Evolutionary conservation across 2,113 vertebrate species (phyloP), one percentile per base, ranked within the genome.

Genomic region (Podarcis muralis): DNA sequence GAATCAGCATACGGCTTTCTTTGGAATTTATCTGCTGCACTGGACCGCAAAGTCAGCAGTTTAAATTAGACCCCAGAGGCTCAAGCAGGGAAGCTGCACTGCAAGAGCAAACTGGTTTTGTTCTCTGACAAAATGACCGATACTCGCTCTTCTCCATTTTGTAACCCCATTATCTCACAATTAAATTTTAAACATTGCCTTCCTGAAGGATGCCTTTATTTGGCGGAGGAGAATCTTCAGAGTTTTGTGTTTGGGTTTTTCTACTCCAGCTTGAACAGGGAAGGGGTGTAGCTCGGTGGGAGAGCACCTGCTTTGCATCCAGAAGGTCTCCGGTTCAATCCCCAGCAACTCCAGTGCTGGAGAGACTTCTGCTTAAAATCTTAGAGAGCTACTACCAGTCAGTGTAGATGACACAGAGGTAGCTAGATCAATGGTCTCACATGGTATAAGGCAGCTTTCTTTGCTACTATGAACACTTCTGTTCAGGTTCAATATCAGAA

Each of bases 141-240:
- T 18, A 35, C 85, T 74, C 1, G 5, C 83, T 86, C 62, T 75
- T n/a, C 75, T 72, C 43, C 69, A 30, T 74, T 11, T 35, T 59
- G 71, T 37, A 74, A 84, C 30, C 23, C 3, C 71, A 30, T 68
- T 91, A 88, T 76, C 86, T 83, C 90, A 81, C 53, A 22, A 93
- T 4, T 69, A 76, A 27, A 62, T 43, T 85, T 91, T 92, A 84
- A 93, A 90, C 89, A 71, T 48, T 57, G 11, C 75, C 87, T 82
- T 68, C 81, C 82, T 88, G 32, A 15, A 16, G 5, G 48, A 57
- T 88, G 84, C 13, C 69, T 83, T 85, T 88, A 76, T 86, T 91
- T 57, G 53, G 6, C 2, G 22, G 15, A 25, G 59, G 43, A 84
- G 0, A 53, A 22, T 43, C 85, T 0, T 0, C 0, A 84, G 77